Conservation (phyloP, 1,140 invertebrate genomes). For the Centruroides vittatus region DNA sequence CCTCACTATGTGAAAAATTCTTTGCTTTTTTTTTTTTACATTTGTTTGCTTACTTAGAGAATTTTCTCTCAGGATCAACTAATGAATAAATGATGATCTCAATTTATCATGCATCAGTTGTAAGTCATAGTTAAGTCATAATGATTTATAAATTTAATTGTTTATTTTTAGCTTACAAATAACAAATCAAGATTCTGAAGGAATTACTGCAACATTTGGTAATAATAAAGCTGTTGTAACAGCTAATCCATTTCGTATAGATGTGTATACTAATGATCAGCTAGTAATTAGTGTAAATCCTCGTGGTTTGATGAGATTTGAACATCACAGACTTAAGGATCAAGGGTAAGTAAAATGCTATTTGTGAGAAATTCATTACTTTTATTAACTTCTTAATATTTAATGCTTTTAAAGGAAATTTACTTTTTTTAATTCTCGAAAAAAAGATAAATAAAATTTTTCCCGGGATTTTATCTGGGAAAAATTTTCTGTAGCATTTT, state of each 20-base stretch:
- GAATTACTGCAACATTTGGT: conserved; percentile 41
- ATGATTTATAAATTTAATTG: neutral
- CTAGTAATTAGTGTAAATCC: conserved; percentile 73
- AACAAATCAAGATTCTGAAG: conserved; percentile 31
- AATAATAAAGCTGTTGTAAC: conserved; percentile 51
- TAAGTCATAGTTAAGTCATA: neutral
- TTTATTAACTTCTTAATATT: too few relatives aligned
- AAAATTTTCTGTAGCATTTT: too few relatives aligned
- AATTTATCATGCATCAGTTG: neutral
- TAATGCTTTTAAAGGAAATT: too few relatives aligned
- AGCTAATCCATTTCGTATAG: conserved; percentile 64
- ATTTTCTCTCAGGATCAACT: too few relatives aligned
- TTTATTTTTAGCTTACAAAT: conserved; percentile 14
- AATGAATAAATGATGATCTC: too few relatives aligned
- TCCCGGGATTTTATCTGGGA: too few relatives aligned
- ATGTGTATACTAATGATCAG: conserved; percentile 57
- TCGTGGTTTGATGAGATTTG: conserved; percentile 76
- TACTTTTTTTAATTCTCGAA: too few relatives aligned
- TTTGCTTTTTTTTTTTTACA: too few relatives aligned
- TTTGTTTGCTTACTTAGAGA: too few relatives aligned
- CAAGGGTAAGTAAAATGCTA: conserved; percentile 31
- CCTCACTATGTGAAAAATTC: too few relatives aligned
- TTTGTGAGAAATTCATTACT: neutral
- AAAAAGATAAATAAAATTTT: too few relatives aligned
- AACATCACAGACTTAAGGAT: conserved; percentile 64